A percentile compares a stretch with the other conserved stretches of the same genome.
Evolutionary conservation across 2,113 vertebrate genomes (phyloP).

Genomic region (Parotia lawesii): DNA sequence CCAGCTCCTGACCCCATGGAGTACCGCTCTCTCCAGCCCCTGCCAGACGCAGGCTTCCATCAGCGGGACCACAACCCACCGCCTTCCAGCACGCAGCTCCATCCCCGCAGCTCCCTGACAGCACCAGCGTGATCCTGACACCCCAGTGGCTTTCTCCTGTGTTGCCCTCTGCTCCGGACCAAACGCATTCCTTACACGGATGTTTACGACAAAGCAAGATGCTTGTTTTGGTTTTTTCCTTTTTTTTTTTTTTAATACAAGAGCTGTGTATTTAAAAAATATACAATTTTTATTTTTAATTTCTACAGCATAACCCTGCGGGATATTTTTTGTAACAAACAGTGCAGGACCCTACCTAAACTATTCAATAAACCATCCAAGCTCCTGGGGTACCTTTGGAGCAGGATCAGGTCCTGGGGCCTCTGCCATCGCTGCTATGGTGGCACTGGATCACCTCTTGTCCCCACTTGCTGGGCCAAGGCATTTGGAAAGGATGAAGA

Average conservation of each 20-base stretch:
- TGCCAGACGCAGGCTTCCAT: neutral
- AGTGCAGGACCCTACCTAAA: neutral
- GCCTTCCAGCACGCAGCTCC: neutral
- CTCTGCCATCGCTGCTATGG: accelerated
- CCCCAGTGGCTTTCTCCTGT: neutral
- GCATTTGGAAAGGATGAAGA: neutral
- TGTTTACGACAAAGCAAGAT: slow-evolving; percentile 41
- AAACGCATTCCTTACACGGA: neutral
- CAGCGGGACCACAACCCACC: accelerated
- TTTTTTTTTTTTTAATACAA: slow-evolving; percentile 8
- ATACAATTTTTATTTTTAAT: slow-evolving; percentile 58
- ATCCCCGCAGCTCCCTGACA: neutral
- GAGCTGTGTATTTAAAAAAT: slow-evolving; percentile 63
- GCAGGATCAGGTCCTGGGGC: neutral
- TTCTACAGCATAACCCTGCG: slow-evolving; percentile 14
- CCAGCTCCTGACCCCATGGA: neutral
- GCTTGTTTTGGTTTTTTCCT: neutral
- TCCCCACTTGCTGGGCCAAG: neutral
- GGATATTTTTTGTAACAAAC: slow-evolving; percentile 35
- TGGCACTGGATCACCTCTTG: neutral
- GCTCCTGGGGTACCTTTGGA: neutral
- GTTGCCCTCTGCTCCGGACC: neutral
- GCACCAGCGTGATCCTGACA: neutral
- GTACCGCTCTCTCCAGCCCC: neutral
- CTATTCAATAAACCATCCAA: neutral